Evolutionary conservation across 2,888 invertebrate genomes (phyloP), one percentile per base, ranked within the genome.

Genomic region (Lagria hirta): DNA sequence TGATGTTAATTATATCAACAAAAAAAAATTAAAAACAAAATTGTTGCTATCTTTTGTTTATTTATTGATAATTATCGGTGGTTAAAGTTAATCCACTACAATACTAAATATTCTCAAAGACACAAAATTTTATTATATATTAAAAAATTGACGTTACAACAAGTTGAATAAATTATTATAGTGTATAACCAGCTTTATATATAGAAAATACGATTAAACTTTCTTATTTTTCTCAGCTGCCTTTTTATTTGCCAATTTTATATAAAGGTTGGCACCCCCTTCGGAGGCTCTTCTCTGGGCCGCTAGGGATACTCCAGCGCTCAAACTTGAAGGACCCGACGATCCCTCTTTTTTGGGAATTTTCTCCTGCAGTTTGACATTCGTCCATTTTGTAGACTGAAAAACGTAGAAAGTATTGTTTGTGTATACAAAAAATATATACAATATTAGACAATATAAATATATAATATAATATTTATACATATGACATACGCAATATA

Each of bases 351-450:
- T 62, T 51, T 78, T 80, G 63, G 88, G 66, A 88, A 90, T 90
- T 53, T 89, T 83, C 59, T 88, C 88, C 72, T 88, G 88, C 55
- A 87, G 88, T 70, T 88, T 89, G 23, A 88, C 86, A 51, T 84
- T 17, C 14, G 37, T 12, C 15, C 28, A 22, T 15, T 24, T 38
- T 15, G 23, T 15, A 15, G 40, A 21, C 44, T 44, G 44, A 12
- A 38, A 44, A 10, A 15, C 10, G 7, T 36, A 6, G 6, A 18
- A 18, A 18, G 6, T 24, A 6, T 6, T 24, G 10, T 8, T 10
- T 24, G 6, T 24, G 24, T 5, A 13, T 22, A n/a, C n/a, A n/a
- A n/a, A n/a, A n/a, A n/a, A n/a, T n/a, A n/a, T n/a, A n/a, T n/a
- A n/a, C n/a, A n/a, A n/a, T n/a, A n/a, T n/a, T n/a, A n/a, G n/a